Base-by-base conservation (phyloP, 2,113 vertebrate species). In the Sardina pilchardus region DNA sequence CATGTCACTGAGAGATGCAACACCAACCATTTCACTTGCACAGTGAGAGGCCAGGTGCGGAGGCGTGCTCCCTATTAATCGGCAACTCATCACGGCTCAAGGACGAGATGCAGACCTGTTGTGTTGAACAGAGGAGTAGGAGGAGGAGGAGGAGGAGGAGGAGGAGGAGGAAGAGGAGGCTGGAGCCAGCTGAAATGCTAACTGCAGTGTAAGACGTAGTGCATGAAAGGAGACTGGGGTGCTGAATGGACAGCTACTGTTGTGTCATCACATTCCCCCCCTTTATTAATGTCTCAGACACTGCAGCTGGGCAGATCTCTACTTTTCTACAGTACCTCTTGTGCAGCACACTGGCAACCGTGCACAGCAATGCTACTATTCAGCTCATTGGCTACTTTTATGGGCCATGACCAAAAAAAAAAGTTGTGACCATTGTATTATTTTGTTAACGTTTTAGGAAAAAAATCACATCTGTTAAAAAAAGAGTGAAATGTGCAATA, bases 191-290 rank as follows among this genome's bases (percentile, higher is more conserved):
- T 75, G 63, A 16, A 75, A 36, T 16, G 6, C 48, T 56, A 39
- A 56, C 82, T 36, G 16, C 47, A 63, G 1, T 26, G 26, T 24
- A 24, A 82, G 48, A 34, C 30, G 10, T 42, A 24, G 21, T 71
- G n/a, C 2, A 6, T 4, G n/a, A 71, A 9, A 71, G 14, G 8
- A 7, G 12, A n/a, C 67, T 3, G 5, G n/a, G 45, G 44, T 86
- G 82, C 44, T 85, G 47, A 86, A 47, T 67, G 45, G 83, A 85
- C 56, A 85, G 75, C 81, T 81, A 67, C 45, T 34, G 67, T 36
- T 4, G 16, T 75, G 47, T 17, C 19, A 82, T 71, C 56, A 82
- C 42, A 42, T 82, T 53, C 80, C 67, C 56, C 16, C 81, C 63
- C 6, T 30, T 71, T 71, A 71, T 71, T 71, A 71, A 10, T 34